A percentile compares a stretch with the other conserved stretches of the same genome.
Conservation (phyloP, 2,113 vertebrate genomes). For the Coregonus clupeaformis region DNA sequence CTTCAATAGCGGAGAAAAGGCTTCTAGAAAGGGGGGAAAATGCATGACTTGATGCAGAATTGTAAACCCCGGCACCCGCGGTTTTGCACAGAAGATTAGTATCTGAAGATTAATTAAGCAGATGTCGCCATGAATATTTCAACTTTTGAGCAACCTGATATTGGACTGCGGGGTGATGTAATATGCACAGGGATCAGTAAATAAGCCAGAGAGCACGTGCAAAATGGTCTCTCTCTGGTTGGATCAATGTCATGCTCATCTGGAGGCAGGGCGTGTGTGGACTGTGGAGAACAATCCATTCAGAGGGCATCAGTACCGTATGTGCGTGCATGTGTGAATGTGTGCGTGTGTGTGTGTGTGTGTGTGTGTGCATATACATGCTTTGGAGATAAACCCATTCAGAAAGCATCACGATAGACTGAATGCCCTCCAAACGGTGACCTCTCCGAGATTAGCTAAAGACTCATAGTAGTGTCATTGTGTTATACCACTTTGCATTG, state of each 20-base stretch:
- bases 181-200: conserved; percentile 44
- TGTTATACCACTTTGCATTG: no score
- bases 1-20: conserved; percentile 28
- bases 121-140: conserved; percentile 62
- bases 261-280: conserved; percentile 10
- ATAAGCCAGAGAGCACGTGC: conserved; percentile 31
- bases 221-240: conserved; percentile 19
- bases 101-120: conserved; percentile 65
- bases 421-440: no score
- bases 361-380: no score
- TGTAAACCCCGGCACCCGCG: conserved; percentile 48
- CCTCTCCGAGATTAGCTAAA: no score
- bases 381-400: no score
- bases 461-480: no score
- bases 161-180: conserved; percentile 51
- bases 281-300: neutral
- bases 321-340: neutral
- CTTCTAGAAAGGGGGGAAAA: conserved; percentile 9
- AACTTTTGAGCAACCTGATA: conserved; percentile 54
- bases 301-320: neutral
- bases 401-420: no score
- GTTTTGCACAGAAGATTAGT: conserved; percentile 51
- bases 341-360: no score
- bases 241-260: conserved; percentile 33
- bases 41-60: conserved; percentile 28